A percentile compares a stretch with the other conserved stretches of the same genome.
Evolutionary conservation across 2,113 vertebrate species (phyloP).

Genomic region (Lamprotornis superbus): DNA sequence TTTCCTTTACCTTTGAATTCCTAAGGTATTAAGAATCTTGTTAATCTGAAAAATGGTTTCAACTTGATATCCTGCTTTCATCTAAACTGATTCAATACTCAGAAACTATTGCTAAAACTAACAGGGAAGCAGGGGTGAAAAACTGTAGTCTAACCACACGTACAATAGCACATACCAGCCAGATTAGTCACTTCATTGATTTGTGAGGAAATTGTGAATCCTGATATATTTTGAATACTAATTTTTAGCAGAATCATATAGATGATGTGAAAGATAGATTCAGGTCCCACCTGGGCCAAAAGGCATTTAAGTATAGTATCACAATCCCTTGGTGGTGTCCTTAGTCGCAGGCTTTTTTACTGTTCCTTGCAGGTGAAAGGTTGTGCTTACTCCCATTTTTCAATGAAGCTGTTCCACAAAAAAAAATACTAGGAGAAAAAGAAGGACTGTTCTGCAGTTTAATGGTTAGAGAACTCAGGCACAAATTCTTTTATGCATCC

Average conservation of each 20-base stretch:
- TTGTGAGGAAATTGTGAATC: background rate
- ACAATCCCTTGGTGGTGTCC: background rate
- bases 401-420: background rate
- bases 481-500: background rate
- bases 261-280: background rate
- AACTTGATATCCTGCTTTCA: background rate
- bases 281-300: background rate
- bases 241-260: background rate
- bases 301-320: background rate
- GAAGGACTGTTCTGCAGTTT: background rate
- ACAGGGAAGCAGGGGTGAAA: background rate
- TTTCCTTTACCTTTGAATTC: background rate
- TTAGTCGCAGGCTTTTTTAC: background rate
- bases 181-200: background rate
- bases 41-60: background rate
- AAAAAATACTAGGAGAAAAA: background rate
- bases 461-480: background rate
- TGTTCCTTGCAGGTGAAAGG: background rate
- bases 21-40: background rate
- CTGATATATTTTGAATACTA: background rate
- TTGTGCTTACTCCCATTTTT: background rate
- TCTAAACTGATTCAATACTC: background rate
- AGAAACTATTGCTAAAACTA: background rate
- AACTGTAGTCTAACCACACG: background rate
- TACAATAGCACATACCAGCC: fast-evolving